Percentiles rank a stretch among this genome's conserved stretches.
Evolutionary conservation across 2,113 vertebrate genomes (phyloP).

Genomic region (Syngnathus scovelli): DNA sequence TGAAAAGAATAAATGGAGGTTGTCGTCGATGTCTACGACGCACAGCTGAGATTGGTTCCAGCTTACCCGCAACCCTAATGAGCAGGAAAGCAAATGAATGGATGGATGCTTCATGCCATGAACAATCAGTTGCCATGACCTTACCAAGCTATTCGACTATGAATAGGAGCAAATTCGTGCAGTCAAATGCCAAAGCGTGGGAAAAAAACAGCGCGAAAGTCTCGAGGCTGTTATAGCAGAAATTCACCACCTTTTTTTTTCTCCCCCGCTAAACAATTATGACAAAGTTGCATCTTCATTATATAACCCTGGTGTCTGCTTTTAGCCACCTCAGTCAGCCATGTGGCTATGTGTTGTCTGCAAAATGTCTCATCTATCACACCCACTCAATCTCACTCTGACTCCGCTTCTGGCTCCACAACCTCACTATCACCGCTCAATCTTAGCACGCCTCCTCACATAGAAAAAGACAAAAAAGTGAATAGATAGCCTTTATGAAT

Average conservation of each 20-base stretch:
- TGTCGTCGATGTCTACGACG: not conserved
- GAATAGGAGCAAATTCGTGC: not conserved
- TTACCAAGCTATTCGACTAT: not conserved
- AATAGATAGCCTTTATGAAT: conserved; percentile 37
- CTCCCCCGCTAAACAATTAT: not conserved
- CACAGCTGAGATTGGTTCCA: not conserved
- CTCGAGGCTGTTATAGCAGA: not conserved
- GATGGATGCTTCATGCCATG: not conserved
- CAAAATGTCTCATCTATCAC: conserved; percentile 36
- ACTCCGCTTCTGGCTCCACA: conserved; percentile 22
- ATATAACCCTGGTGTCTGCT: conserved; percentile 8
- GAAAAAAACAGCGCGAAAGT: not conserved
- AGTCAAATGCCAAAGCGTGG: not conserved
- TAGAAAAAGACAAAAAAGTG: conserved; percentile 18
- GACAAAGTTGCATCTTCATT: conserved; percentile 3
- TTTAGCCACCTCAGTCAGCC: conserved; percentile 10
- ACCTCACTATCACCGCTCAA: conserved; percentile 23
- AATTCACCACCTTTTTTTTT: not conserved
- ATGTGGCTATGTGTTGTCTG: conserved; percentile 32
- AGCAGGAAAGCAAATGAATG: not conserved
- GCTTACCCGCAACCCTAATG: not conserved
- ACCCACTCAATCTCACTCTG: conserved; percentile 21
- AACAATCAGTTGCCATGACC: not conserved
- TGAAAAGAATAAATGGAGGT: not conserved
- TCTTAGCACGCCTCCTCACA: conserved; percentile 39